Evolutionary conservation across 2,888 invertebrate genomes (phyloP), one percentile per base, ranked within the genome.

Genomic region (Drosophila atripex): DNA sequence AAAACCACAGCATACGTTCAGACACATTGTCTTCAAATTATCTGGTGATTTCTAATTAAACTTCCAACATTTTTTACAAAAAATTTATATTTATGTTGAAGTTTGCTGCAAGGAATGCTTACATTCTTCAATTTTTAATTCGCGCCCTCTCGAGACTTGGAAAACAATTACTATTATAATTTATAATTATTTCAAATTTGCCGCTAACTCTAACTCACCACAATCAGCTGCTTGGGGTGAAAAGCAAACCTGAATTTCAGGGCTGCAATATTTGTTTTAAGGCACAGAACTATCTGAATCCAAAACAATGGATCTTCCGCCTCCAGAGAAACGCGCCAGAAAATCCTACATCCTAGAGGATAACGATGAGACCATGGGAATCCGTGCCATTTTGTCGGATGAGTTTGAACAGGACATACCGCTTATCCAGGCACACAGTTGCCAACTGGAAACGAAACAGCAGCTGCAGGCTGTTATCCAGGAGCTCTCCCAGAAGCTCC

Each of bases 391-490:
- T 11, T 77, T 95, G 8, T 90, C 93, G 11, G 92, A 94, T 53
- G 93, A 94, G 25, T 90, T 93, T 7, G 90, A 88, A 0, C 89
- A 92, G 16, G 91, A 92, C 4, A 90, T 94, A 21, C 91, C 92
- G 0, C 89, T 93, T 1, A 92, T 92, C 0, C 92, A 94, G 68
- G 94, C 94, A 0, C 95, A 93, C 80, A 92, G 94, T 3, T 95
- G 94, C 5, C 92, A 91, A 41, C 92, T 96, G 18, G 92, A 92
- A 57, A 92, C 95, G 60, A 93, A 93, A 21, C 94, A 94, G 84
- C 91, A 93, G 12, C 94, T 94, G 43, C 95, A 96, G 0, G 92
- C 91, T 64, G 92, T 94, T 0, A 94, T 97, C 43, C 77, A 91
- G 23, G 90, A 93, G 41, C 90, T 95, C 12, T 94, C 94, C 75